Conservation (phyloP, 2,888 invertebrate genomes). For the Drosophila fulvimacula region DNA sequence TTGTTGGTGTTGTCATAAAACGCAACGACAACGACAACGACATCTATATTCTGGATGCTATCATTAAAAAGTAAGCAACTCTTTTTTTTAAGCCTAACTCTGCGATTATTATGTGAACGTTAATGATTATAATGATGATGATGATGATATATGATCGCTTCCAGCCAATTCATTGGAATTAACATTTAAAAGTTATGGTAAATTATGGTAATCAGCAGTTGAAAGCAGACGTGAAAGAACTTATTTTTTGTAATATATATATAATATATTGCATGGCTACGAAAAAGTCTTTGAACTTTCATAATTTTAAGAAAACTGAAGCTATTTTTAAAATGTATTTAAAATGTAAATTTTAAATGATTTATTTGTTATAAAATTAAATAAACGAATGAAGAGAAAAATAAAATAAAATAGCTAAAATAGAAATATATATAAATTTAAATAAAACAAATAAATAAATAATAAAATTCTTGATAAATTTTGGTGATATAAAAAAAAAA, state of each 20-base stretch:
- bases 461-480: too few relatives aligned
- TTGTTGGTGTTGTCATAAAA: slow-evolving; percentile 41
- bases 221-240: background rate
- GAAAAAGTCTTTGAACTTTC: slow-evolving; percentile 1
- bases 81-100: slow-evolving; percentile 17
- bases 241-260: background rate
- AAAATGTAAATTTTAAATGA: too few relatives aligned
- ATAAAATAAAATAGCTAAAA: too few relatives aligned
- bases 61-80: slow-evolving; percentile 41
- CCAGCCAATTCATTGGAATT: slow-evolving; percentile 3
- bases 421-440: too few relatives aligned
- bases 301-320: background rate
- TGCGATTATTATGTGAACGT: slow-evolving; percentile 15
- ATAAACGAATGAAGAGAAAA: too few relatives aligned
- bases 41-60: slow-evolving; percentile 46
- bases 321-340: background rate
- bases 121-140: slow-evolving; percentile 19
- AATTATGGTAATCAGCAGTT: background rate
- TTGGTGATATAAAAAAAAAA: too few relatives aligned
- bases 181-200: too few relatives aligned
- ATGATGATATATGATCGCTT: slow-evolving; percentile 7
- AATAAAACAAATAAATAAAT: too few relatives aligned
- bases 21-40: slow-evolving; percentile 27
- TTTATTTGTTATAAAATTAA: too few relatives aligned
- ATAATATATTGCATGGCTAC: background rate